Percentiles rank a stretch among this genome's conserved stretches.
Evolutionary conservation across 2,113 vertebrate species (phyloP).

Genomic region (Hydrochoerus hydrochaeris): DNA sequence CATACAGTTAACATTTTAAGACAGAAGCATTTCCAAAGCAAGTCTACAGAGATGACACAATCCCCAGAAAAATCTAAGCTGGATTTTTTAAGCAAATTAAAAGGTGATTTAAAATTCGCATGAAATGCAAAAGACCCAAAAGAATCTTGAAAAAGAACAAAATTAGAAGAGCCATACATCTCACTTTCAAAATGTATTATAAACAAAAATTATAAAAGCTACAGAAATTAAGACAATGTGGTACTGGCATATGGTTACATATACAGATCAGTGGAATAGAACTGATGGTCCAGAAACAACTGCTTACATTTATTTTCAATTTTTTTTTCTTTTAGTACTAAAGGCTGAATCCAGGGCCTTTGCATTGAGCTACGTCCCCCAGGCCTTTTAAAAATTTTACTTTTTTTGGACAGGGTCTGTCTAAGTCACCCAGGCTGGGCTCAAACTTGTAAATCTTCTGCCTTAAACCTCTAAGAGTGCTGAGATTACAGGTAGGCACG

Average conservation of each 20-base stretch:
- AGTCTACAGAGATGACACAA: not conserved
- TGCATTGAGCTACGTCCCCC: not conserved
- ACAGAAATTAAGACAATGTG: not conserved
- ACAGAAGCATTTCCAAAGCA: not conserved
- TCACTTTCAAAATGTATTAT: not conserved
- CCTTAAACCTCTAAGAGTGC: not conserved
- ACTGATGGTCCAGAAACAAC: not conserved
- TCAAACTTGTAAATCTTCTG: not conserved
- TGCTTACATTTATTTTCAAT: not conserved
- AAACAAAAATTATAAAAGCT: not conserved
- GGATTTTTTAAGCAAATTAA: not conserved
- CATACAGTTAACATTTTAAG: not conserved
- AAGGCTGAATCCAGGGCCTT: not conserved
- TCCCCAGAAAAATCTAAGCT: not conserved
- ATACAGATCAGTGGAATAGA: not conserved
- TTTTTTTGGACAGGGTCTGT: not conserved
- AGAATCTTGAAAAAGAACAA: not conserved
- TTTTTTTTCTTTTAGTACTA: not conserved
- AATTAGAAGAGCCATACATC: not conserved
- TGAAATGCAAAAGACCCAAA: not conserved
- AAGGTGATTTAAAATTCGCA: not conserved
- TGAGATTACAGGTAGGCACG: not conserved
- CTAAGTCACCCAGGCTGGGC: not conserved
- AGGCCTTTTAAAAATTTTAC: not conserved
- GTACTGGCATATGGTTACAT: not conserved